These are phyloP conservation scores for Phrynocephalus guinanensis DNA, from an alignment of 2,797 vertebrate genomes.

Conservation along the genomic window DNA sequence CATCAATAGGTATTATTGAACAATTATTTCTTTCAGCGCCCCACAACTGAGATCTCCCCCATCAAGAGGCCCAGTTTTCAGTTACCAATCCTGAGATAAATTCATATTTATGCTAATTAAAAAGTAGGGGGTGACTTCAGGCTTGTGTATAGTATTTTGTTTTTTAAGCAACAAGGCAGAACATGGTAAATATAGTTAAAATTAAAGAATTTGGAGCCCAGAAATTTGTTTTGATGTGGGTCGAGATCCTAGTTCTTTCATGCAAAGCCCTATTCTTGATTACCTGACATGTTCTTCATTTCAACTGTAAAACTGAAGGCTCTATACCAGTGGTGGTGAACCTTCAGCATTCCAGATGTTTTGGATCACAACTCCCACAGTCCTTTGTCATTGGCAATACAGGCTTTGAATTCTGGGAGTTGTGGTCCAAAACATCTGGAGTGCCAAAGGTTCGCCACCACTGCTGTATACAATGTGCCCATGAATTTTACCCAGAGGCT, in stretches of 20 bases:
- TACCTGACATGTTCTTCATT: neutral
- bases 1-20: neutral
- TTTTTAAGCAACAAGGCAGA: neutral
- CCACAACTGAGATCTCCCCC: too few relatives aligned
- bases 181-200: neutral
- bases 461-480: too few relatives aligned
- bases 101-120: neutral
- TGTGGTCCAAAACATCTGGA: too few relatives aligned
- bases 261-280: neutral
- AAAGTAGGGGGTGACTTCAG: neutral
- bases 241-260: neutral
- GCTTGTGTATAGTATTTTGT: neutral
- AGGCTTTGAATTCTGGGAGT: too few relatives aligned
- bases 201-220: too few relatives aligned
- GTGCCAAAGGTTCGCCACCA: too few relatives aligned
- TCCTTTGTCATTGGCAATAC: too few relatives aligned
- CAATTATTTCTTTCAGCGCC: neutral
- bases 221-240: neutral
- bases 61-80: neutral
- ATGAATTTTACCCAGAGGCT: too few relatives aligned
- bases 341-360: too few relatives aligned
- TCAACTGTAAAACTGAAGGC: neutral
- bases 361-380: too few relatives aligned
- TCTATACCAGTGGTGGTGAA: too few relatives aligned
- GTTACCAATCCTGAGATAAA: neutral